Base-by-base conservation (phyloP, 2,888 invertebrate species). In the Nephrotoma flavescens region DNA sequence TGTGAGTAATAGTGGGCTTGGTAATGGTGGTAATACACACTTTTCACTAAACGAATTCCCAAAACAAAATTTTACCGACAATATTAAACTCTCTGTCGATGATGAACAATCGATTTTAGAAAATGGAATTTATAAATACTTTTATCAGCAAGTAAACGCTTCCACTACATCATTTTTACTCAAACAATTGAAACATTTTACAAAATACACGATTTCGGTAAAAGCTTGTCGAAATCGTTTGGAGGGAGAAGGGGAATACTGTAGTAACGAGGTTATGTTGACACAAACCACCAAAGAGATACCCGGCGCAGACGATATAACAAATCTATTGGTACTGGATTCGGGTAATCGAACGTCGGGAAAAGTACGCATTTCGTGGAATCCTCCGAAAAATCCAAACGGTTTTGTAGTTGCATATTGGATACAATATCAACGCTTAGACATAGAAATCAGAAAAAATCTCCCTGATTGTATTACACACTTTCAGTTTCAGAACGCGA, bases 391-490 rank as follows among this genome's bases (percentile, higher is more conserved):
- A 41, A 92, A 95, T 88, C 98, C 99, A 0, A 99, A 99, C 91
- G 98, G 99, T 1, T 93, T 96, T 87, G 95, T 98, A 85, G 94
- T 97, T 83, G 95, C 96, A 0, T 99, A 98, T 91, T 94, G 95
- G 88, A 94, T 98, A 86, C 94, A 95, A 88, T 96, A 96, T 90
- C 93, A 93, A 88, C 93, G 94, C 86, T 92, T 95, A 42, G 95
- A 95, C 87, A 93, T 94, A 83, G 93, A 93, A 89, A 3, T 3
- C 31, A 0, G 31, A 31, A 31, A 19, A 19, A 19, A 19, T 19
- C 1, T 19, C 19, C 19, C 19, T 4, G 86, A 93, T 88, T 98
- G 97, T 90, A 94, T 96, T n/a, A 93, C 95, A 0, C 92, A 94
- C 57, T 92, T 93, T 19, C 93, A 94, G 87, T 95, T 93, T 90